Base-by-base conservation (phyloP, 1,140 invertebrate species). In the Chlorops oryzae region DNA sequence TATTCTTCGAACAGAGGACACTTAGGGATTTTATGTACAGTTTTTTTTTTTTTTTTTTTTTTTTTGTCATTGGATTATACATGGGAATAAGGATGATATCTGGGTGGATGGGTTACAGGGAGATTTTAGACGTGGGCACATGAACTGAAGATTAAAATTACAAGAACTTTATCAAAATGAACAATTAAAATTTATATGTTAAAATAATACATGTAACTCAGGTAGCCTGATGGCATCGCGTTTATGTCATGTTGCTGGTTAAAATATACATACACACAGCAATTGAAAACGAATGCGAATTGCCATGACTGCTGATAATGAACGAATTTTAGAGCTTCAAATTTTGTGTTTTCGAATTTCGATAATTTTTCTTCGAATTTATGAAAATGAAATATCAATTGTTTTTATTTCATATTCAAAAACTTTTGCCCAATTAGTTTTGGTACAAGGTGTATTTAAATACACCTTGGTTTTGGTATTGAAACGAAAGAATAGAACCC, bases 81-180 rank as follows among this genome's bases (percentile, higher is more conserved):
- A 32, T 22, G 13, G 20, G 15, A 7, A 65, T 44, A 52, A 47
- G 46, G 37, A 47, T 46, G 47, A 21, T 45, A 21, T 17, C 15
- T 9, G 12, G 7, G 6, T 24, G 42, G 10, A 10, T 23, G 35
- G 32, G 34, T 35, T 23, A 38, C 6, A 21, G 34, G 47, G 25
- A 54, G 52, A 59, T 64, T 51, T 67, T 61, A 65, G 64, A 67
- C 64, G 60, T 60, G 64, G 64, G 65, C 65, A 67, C 65, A 51
- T 59, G 58, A 67, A 67, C 56, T 54, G 58, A 65, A 51, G 46
- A 39, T 39, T 9, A 9, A 38, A 20, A 47, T 38, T 32, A 18
- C 25, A 47, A 47, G 15, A 47, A 47, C 45, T 47, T 9, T 37
- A 32, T 32, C 28, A 45, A 45, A 28, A 28, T 28, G 34, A 45